Base-by-base conservation (phyloP, 2,797 vertebrate genomes). In the Channa striata region DNA sequence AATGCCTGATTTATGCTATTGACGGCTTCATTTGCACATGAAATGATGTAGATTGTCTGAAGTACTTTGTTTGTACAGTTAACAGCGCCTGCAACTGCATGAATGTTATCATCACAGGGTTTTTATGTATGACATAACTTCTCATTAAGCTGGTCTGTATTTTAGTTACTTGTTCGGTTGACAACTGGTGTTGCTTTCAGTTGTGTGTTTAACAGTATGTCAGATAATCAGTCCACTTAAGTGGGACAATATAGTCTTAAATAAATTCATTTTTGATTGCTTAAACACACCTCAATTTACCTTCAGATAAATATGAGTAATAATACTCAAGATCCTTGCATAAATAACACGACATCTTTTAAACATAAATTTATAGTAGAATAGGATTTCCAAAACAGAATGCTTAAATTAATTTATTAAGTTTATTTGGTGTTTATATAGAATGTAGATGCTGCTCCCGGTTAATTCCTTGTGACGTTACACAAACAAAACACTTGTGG, bases 391-490 rank as follows among this genome's bases (percentile, higher is more conserved):
- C 36, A 11, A 37, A 37, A 37, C 10, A 37, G 36, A n/a, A 37
- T 37, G 3, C 36, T 37, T 11, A 30, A 30, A 30, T 30, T 3
- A 30, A 2, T 4, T 30, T 4, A 30, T 11, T 36, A 2, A 8
- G 34, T 36, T 30, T 30, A 3, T 30, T 30, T n/a, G 3, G 25
- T 30, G 25, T 30, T 1, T 30, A 30, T 30, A 30, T 30, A 30
- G 6, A 30, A 6, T 30, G 25, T 30, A 30, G 25, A 30, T 37
- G 36, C 11, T 40, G 3, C 72, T 74, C 75, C 74, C 72, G 81
- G 81, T 83, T 61, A 81, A 49, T 68, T 48, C 30, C 33, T 42
- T 9, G n/a, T 3, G 36, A 8, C 14, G 36, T 6, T 0, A 44
- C 19, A 65, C 36, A 16, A n/a, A 43, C 21, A 19, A 63, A 6